phyloP scores from a whole-genome alignment of 2,888 invertebrate species.

The Trichogramma dendrolimi region DNA sequence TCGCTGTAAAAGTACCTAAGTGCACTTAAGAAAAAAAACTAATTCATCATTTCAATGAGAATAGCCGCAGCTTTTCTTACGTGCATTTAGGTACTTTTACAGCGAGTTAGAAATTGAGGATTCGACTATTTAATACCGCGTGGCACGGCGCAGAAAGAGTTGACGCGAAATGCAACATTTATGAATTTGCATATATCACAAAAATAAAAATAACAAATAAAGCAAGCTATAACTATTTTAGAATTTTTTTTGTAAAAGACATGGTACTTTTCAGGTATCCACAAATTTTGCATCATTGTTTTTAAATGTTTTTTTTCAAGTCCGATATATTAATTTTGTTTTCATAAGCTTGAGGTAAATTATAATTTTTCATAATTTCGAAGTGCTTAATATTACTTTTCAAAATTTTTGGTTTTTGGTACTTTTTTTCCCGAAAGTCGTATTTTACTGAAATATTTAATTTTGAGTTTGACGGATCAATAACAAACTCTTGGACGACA shows the following conservation, averaged over 20 bases:
- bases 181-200: too few species aligned
- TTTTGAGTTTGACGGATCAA: background rate
- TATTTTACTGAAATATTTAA: background rate
- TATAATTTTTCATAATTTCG: background rate
- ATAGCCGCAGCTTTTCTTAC: too few species aligned
- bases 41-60: too few species aligned
- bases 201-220: too few species aligned
- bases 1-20: too few species aligned
- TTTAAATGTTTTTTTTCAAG: background rate
- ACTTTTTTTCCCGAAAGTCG: slow-evolving; percentile 1
- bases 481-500: background rate
- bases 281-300: background rate
- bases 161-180: too few species aligned
- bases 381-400: slow-evolving; percentile 1
- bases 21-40: too few species aligned
- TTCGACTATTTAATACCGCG: too few species aligned
- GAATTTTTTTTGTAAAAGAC: background rate
- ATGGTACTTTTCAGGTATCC: background rate
- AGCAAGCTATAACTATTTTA: too few species aligned
- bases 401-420: background rate
- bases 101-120: too few species aligned
- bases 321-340: background rate
- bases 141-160: too few species aligned
- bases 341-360: background rate
- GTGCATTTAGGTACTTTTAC: too few species aligned